Evolutionary conservation across 2,797 vertebrate genomes (phyloP).

Genomic region (Prionace glauca): DNA sequence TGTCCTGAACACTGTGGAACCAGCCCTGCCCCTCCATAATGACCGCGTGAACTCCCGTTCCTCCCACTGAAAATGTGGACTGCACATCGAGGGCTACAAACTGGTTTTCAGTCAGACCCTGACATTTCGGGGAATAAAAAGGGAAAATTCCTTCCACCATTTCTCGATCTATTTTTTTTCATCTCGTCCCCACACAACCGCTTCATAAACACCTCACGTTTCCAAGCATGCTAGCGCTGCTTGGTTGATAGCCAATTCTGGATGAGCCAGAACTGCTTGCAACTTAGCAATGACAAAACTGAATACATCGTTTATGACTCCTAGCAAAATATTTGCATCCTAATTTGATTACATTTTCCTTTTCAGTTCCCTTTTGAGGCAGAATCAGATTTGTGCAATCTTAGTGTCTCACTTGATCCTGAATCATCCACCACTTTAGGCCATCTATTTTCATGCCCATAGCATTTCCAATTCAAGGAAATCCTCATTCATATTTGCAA

Average conservation of each 20-base stretch:
- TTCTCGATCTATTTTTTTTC: background rate
- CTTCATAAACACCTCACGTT: background rate
- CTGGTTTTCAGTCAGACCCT: no score
- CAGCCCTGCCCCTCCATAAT: no score
- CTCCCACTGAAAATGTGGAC: no score
- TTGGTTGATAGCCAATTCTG: background rate
- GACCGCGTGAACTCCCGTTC: no score
- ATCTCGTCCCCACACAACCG: background rate
- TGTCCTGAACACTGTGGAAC: no score
- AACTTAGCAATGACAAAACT: background rate
- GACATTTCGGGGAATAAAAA: no score
- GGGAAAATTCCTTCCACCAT: no score
- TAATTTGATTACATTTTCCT: background rate
- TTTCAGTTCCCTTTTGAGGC: background rate
- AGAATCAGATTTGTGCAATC: background rate
- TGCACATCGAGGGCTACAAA: no score
- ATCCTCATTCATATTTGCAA: background rate
- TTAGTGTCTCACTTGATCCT: no score
- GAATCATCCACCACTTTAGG: no score
- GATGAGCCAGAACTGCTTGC: background rate
- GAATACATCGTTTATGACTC: no score
- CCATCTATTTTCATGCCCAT: background rate
- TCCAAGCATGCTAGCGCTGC: background rate
- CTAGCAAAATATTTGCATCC: background rate
- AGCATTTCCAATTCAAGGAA: background rate